Evolutionary conservation across 2,888 invertebrate genomes (phyloP).

Genomic region (Pyrrhosoma nymphula): DNA sequence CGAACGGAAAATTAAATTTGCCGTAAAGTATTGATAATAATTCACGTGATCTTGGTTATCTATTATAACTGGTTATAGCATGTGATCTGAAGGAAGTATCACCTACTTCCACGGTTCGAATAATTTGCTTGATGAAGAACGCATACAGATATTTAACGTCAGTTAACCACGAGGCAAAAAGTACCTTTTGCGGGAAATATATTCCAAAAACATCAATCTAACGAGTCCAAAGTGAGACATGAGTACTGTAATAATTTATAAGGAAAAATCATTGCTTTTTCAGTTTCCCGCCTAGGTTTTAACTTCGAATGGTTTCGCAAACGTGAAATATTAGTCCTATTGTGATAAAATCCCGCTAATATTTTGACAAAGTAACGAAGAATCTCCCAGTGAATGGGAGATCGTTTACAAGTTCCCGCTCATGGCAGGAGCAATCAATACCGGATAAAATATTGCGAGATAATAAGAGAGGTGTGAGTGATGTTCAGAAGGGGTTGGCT

Average conservation of each 20-base stretch:
- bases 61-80: no score
- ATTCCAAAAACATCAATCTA: no score
- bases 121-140: no score
- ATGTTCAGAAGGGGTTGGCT: not conserved
- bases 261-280: not conserved
- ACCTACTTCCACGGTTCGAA: no score
- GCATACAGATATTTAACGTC: no score
- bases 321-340: not conserved
- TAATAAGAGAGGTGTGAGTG: not conserved
- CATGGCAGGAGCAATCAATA: slow-evolving; percentile 15
- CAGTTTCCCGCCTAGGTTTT: not conserved
- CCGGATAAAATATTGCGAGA: not conserved
- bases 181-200: no score
- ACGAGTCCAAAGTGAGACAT: not conserved
- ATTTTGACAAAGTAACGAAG: slow-evolving; percentile 35
- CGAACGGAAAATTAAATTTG: no score
- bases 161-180: no score
- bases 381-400: not conserved
- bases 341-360: slow-evolving; percentile 24
- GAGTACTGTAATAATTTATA: not conserved
- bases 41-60: no score
- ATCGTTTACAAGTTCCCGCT: slow-evolving; percentile 9
- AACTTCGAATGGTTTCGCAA: not conserved
- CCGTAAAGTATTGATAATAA: no score
- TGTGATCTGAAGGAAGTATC: no score